Conservation (phyloP, 2,113 vertebrate species). For the Crotophaga sulcirostris region DNA sequence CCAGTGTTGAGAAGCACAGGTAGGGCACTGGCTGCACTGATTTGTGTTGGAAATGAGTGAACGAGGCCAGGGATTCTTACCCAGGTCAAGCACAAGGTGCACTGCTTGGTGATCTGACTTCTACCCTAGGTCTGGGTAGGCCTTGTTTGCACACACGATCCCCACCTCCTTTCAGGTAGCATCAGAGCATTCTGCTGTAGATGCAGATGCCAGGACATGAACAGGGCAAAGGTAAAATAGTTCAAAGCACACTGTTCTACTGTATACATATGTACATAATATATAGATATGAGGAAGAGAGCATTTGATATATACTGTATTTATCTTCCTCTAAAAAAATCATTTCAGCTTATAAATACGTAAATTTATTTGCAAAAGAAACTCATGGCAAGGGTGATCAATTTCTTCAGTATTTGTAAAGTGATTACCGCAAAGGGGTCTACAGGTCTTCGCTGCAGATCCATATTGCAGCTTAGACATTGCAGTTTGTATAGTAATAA, state of each 20-base stretch:
- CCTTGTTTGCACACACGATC: not conserved
- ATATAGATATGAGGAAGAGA: too few species aligned
- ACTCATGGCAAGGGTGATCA: not conserved
- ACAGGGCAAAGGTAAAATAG: not conserved
- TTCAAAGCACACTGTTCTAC: not conserved
- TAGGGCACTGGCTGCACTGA: not conserved
- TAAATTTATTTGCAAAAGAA: not conserved
- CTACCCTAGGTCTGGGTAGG: too few species aligned
- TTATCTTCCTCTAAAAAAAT: not conserved
- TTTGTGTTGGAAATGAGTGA: not conserved
- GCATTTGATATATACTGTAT: not conserved
- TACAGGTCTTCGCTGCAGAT: not conserved
- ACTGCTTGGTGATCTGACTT: accelerated
- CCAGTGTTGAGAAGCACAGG: accelerated
- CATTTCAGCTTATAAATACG: not conserved
- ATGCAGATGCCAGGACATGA: not conserved
- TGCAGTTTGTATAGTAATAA: not conserved
- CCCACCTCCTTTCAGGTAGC: not conserved
- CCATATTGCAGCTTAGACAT: not conserved
- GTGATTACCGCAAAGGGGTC: not conserved
- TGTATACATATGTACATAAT: not conserved
- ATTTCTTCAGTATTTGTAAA: not conserved
- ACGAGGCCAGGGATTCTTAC: not conserved
- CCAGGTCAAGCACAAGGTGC: too few species aligned
- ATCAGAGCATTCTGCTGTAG: not conserved